phyloP scores from a whole-genome alignment of 2,797 vertebrate species.

The Sebastolobus alascanus region DNA sequence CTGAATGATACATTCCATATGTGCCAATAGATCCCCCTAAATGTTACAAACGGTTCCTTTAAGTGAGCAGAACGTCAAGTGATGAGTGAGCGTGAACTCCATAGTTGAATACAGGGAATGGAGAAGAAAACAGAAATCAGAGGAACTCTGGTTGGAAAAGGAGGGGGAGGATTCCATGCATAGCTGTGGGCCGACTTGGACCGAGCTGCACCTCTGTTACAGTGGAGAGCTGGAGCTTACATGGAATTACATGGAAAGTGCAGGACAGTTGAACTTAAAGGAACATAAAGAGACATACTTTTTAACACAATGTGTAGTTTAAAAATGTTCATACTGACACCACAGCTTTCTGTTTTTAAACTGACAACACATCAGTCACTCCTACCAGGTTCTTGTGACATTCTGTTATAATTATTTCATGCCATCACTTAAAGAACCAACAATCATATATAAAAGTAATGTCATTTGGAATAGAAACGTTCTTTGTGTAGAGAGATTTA shows the following conservation, averaged over 20 bases:
- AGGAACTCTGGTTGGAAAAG: slow-evolving; percentile 42
- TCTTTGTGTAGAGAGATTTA: not conserved
- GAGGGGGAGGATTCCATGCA: slow-evolving; percentile 67
- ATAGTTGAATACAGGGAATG: slow-evolving; percentile 15
- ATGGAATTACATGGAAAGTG: slow-evolving; percentile 13
- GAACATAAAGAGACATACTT: slow-evolving; percentile 14
- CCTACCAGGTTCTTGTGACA: not conserved
- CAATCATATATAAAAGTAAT: not conserved
- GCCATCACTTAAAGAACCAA: not conserved
- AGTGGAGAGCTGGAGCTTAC: slow-evolving; percentile 16
- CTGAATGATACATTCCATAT: not conserved
- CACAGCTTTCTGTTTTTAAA: not conserved
- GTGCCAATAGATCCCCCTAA: not conserved
- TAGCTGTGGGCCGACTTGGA: slow-evolving; percentile 64
- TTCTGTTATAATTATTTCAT: not conserved
- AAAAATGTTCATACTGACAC: not conserved
- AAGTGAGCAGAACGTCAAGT: slow-evolving; percentile 12
- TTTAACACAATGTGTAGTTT: not conserved
- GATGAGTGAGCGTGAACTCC: not conserved
- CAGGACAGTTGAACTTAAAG: not conserved
- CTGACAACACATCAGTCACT: not conserved
- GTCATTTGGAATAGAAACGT: not conserved
- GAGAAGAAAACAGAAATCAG: slow-evolving; percentile 51
- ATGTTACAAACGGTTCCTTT: too few relatives aligned
- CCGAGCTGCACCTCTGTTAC: slow-evolving; percentile 26